Evolutionary conservation across 1,140 invertebrate genomes (phyloP), one percentile per base, ranked within the genome.

Genomic region (Scaptomyza hsui): DNA sequence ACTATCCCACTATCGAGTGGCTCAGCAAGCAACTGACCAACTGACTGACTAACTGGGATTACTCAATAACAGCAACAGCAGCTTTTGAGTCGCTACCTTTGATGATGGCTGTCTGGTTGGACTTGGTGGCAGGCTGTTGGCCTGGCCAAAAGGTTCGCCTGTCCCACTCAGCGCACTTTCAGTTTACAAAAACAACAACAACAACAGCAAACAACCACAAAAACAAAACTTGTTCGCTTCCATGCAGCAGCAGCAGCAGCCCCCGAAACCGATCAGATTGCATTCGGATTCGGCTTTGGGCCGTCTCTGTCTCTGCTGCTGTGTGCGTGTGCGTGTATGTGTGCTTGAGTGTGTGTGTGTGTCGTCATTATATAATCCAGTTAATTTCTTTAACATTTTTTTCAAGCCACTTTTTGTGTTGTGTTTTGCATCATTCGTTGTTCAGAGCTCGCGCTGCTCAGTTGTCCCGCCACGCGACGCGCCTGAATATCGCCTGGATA

Each of bases 371-470:
- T 88, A 88, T 88, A 88, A 88, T 88, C 82, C 82, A 88, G 82
- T 88, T 88, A 88, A 88, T 88, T 88, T 88, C 82, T 88, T 88
- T 88, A 75, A 88, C 72, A 82, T 82, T 78, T 89, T 81, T 67
- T 68, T 72, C 55, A 51, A 71, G 68, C 61, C 68, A 71, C 68
- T 63, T 74, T 74, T 74, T 45, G 81, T 75, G 32, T 37, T n/a
- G 32, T 76, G 76, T 75, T 83, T 83, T 75, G 63, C 67, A 45
- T 80, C 82, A 88, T 88, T 88, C 83, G 82, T 82, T 72, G 67
- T 62, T 88, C 69, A 80, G 83, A 76, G 68, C 48, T 69, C 82
- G 78, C 67, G 82, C 57, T 70, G 78, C 35, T 60, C 65, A 75
- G 83, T 83, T 53, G 83, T 75, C n/a, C 51, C 53, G 48, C 13